Evolutionary conservation across 2,797 vertebrate genomes (phyloP), one percentile per base, ranked within the genome.

Genomic region (Poeciliopsis presidionis): DNA sequence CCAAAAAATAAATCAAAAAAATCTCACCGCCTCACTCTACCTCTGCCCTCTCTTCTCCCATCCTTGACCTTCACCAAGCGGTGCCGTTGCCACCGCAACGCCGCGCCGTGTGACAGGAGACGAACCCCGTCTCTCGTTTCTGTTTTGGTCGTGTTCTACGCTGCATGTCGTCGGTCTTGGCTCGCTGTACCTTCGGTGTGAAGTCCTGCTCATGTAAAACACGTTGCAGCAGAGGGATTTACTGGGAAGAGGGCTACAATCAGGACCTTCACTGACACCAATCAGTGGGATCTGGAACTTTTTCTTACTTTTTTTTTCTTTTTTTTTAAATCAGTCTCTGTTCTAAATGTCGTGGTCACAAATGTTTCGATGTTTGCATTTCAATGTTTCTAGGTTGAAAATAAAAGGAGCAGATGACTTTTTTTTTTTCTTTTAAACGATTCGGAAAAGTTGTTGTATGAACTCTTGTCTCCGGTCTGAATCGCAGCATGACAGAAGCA

Each of bases 321-420:
- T 49, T 49, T 47, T 49, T 6, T 5, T 0, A 51, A 88, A 59
- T 92, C 84, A n/a, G 79, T 90, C 91, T 93, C 75, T 89, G 83
- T 93, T 89, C 85, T 91, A 87, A 90, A 82, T 74, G 91, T 93
- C 63, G 84, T 93, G 84, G 86, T 39, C 78, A 80, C 94, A 90
- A 79, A 87, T 94, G 90, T 92, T 91, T 91, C 80, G 87, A 85
- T 94, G 91, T 94, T 87, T 86, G 83, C 87, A 84, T 88, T 89
- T 91, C 86, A 45, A 69, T 84, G 85, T 82, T 87, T 84, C 84
- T 78, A 81, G 57, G 84, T 82, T 88, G 75, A 92, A 79, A 91
- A 84, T 89, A 81, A 86, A 76, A 6, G 65, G 22, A 25, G 18
- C 7, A 11, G 63, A 36, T 78, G 75, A 84, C 75, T 79, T 63